Percentiles rank a stretch among this genome's conserved stretches.
phyloP scores from a whole-genome alignment of 1,140 invertebrate species.

The Mya arenaria region DNA sequence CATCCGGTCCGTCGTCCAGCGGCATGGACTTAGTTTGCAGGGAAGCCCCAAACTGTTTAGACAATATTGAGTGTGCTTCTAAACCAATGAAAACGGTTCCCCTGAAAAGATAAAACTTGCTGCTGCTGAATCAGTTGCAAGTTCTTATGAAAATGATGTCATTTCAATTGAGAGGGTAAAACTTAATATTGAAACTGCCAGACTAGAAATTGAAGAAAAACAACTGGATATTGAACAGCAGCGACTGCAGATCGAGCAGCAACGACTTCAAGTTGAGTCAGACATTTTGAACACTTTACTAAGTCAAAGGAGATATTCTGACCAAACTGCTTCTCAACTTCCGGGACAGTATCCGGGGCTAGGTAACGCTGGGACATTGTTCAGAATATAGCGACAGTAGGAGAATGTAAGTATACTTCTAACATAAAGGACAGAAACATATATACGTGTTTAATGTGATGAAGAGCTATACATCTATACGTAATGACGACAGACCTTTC shows the following conservation, averaged over 20 bases:
- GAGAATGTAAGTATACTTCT: no score
- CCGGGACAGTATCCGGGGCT: neutral
- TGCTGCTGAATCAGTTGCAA: neutral
- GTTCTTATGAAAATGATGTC: neutral
- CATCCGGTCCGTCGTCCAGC: constrained; percentile 16
- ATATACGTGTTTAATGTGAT: no score
- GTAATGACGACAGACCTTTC: no score
- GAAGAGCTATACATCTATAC: no score
- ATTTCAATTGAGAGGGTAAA: constrained; percentile 21
- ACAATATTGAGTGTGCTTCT: neutral
- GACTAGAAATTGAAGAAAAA: constrained; percentile 1
- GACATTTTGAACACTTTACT: no score
- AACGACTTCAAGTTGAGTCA: no score
- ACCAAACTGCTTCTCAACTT: neutral
- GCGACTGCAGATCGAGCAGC: constrained; percentile 7
- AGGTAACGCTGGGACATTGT: no score
- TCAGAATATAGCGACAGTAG: no score
- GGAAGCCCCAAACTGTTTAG: neutral
- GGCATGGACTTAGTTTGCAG: constrained; percentile 2
- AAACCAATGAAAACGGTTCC: constrained; percentile 15
- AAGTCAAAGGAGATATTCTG: no score
- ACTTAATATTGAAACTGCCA: neutral
- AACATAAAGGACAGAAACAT: no score
- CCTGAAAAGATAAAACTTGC: constrained; percentile 6
- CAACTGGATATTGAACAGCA: neutral